Conservation (phyloP, 2,797 vertebrate species). For the Varecia variegata region DNA sequence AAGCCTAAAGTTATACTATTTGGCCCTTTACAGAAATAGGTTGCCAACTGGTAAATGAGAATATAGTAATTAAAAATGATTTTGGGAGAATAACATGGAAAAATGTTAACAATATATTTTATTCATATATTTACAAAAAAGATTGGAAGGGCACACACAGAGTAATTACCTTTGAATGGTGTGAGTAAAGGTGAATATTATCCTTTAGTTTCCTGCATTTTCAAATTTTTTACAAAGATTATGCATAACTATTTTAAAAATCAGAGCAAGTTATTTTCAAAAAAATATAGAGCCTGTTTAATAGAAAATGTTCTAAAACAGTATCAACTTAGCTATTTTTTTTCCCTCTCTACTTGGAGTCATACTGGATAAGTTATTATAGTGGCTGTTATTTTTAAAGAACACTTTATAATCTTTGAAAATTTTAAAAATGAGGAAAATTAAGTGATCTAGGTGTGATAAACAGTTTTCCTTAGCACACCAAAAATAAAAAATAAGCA, state of each 20-base stretch:
- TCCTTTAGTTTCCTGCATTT: slow-evolving; percentile 7
- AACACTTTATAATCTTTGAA: neutral
- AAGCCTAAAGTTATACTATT: neutral
- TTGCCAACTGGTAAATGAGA: neutral
- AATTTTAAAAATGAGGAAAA: slow-evolving; percentile 27
- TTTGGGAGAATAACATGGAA: slow-evolving; percentile 12
- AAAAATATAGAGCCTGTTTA: neutral
- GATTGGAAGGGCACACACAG: neutral
- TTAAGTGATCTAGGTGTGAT: neutral
- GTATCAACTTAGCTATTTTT: neutral
- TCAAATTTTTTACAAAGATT: slow-evolving; percentile 15
- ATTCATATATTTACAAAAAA: neutral
- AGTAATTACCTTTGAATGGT: neutral
- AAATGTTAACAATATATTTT: neutral
- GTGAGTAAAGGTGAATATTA: neutral
- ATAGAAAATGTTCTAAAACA: neutral
- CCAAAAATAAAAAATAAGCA: slow-evolving; percentile 34
- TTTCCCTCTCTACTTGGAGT: neutral
- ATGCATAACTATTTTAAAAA: neutral
- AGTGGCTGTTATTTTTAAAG: slow-evolving; percentile 24
- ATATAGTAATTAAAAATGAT: neutral
- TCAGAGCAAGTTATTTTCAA: neutral
- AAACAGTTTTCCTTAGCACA: neutral
- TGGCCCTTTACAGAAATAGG: neutral
- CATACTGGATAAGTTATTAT: neutral